These are phyloP conservation scores for Macrochelys suwanniensis DNA, from an alignment of 2,797 vertebrate genomes.

Conservation along the genomic window DNA sequence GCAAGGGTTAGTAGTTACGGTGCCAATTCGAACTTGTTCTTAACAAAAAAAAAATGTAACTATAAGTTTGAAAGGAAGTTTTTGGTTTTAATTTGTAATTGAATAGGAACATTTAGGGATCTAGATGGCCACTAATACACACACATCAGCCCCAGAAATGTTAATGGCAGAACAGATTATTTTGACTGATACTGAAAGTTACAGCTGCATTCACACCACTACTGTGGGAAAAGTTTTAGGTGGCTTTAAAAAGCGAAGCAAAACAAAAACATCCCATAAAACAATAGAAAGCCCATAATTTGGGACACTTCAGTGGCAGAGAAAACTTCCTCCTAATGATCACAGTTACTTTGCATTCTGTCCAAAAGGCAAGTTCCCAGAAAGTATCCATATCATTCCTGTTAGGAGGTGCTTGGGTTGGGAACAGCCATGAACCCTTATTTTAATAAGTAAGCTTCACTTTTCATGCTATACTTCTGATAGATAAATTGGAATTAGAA, in stretches of 20 bases:
- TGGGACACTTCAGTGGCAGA: constrained; percentile 26
- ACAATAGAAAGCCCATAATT: constrained; percentile 39
- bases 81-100: constrained; percentile 24
- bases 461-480: constrained; percentile 26
- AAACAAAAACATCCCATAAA: constrained; percentile 21
- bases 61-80: neutral
- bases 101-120: neutral
- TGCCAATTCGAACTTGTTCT: constrained; percentile 38
- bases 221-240: constrained; percentile 49
- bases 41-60: neutral
- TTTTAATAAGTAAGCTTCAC: constrained; percentile 32
- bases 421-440: neutral
- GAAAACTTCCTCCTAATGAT: constrained; percentile 38
- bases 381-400: constrained; percentile 25
- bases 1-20: constrained; percentile 12
- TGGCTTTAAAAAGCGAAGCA: neutral
- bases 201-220: constrained; percentile 45
- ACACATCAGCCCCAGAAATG: neutral
- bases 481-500: constrained; percentile 30
- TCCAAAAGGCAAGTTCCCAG: constrained; percentile 6
- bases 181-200: constrained; percentile 8
- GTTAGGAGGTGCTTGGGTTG: neutral
- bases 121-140: constrained; percentile 7
- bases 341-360: constrained; percentile 5
- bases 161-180: constrained; percentile 1